Evolutionary conservation across 2,888 invertebrate genomes (phyloP), one percentile per base, ranked within the genome.

Genomic region (Ommatoiulus sabulosus): DNA sequence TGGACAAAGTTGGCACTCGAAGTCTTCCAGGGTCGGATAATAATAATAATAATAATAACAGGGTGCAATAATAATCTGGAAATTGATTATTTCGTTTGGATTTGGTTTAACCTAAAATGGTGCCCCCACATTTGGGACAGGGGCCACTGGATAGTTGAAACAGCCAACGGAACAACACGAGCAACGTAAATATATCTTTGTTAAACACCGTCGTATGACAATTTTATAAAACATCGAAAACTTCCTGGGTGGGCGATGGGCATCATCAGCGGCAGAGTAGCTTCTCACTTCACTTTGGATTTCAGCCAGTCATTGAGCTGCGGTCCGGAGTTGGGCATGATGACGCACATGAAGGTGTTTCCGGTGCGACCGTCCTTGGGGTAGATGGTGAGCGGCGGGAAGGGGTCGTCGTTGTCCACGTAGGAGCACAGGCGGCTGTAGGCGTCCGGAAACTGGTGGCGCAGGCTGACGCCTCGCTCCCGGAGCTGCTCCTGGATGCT

Each of bases 401-500:
- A 97, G 91, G 96, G 95, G 90, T 96, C 96, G 90, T 94, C 94
- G 89, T 95, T 94, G 90, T 97, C 97, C 24, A 96, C 97, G 92
- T 97, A 98, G 57, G 95, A 95, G 91, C 95, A 95, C 90, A 98
- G 93, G 91, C 96, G 95, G 90, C 95, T 95, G 92, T 96, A 96
- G 15, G 98, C 96, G 91, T 97, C 97, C 0, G 98, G 97, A 92
- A 97, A 97, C 92, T 97, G 97, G 91, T 96, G 95, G 90, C 96
- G 95, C 84, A 98, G 92, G 86, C 95, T 95, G 0, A 98, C 97
- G 0, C 98, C 98, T 20, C 97, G 94, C 88, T 95, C 94, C 90
- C 95, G 95, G 57, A 98, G 93, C 91, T 97, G 97, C 86, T 95
- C 94, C 91, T 96, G 95, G 90, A 98, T 91, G 44, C 80, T 88